Base-by-base conservation (phyloP, 2,113 vertebrate genomes). In the Ornithorhynchus anatinus region DNA sequence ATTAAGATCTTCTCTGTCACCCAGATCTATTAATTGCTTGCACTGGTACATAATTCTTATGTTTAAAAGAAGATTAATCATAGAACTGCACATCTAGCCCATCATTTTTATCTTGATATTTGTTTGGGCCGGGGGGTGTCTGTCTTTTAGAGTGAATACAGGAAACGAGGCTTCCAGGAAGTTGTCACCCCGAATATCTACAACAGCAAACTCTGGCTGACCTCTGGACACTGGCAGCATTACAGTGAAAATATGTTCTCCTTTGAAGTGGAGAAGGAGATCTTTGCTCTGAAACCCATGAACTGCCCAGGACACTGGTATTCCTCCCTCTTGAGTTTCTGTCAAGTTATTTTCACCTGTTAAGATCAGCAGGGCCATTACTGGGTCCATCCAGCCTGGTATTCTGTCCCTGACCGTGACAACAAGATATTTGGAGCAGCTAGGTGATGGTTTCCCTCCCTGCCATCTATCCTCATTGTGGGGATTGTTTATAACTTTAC, bases 191-290 rank as follows among this genome's bases (percentile, higher is more conserved):
- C 97, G 25, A 99, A 99, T 70, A 92, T 99, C 84, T 99, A 94
- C 90, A 99, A 99, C 80, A 97, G 96, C 89, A 98, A 97, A 45
- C 94, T 99, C 10, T 99, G 98, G 98, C 82, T 97, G 92, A 99
- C 96, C 6, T 99, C 98, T 0, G 98, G 98, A 3, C 98, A 99
- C 80, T 99, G 98, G 98, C 94, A 99, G 88, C 97, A 98, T 87
- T 99, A 99, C 90, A 97, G 97, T 2, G 97, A 99, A 27, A 99
- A 98, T 84, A 99, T 99, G 96, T 99, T 99, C 90, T 97, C 96
- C 16, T 99, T 99, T 35, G 97, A 99, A 84, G 95, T 93, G 23
- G 98, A 99, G 85, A 98, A 99, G 87, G 98, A 99, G 82, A 89
- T 86, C 22, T 99, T 97, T 38, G 98, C 98, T 57, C 93, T 99